A percentile compares a stretch with the other conserved stretches of the same genome.
These are phyloP conservation scores for Zosterops japonicus DNA, from an alignment of 2,113 vertebrate species.

Conservation along the genomic window DNA sequence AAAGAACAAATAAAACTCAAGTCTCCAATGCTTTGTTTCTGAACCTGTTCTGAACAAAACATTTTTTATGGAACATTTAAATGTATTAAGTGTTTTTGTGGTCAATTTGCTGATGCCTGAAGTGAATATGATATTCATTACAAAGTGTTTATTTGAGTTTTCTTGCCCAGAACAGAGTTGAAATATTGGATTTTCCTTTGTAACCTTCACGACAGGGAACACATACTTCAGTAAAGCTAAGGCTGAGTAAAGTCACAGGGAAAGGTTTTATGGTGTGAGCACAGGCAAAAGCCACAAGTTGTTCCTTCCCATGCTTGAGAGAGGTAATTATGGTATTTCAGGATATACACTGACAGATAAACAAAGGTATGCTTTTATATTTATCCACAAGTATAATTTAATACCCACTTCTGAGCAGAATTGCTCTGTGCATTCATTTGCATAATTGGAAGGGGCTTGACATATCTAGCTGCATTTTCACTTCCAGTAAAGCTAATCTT, in stretches of 20 bases:
- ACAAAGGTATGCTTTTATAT: conserved; percentile 41
- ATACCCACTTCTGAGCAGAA: conserved; percentile 25
- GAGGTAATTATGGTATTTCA: conserved; percentile 14
- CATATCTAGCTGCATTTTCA: neutral
- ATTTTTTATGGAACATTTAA: neutral
- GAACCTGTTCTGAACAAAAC: neutral
- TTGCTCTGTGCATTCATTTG: conserved; percentile 7
- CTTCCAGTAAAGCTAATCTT: neutral
- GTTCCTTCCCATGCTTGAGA: neutral
- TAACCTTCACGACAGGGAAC: neutral
- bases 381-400: conserved; percentile 23
- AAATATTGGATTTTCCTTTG: neutral
- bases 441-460: conserved; percentile 22
- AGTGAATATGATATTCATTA: neutral
- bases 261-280: neutral
- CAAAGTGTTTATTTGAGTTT: neutral
- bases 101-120: neutral
- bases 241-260: neutral
- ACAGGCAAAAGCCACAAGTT: neutral
- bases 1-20: neutral
- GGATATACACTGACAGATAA: conserved; percentile 2
- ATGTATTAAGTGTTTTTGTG: neutral
- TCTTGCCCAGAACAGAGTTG: neutral
- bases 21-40: neutral
- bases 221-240: neutral